Conservation (phyloP, 2,888 invertebrate species). For the Drosophila mimica region DNA sequence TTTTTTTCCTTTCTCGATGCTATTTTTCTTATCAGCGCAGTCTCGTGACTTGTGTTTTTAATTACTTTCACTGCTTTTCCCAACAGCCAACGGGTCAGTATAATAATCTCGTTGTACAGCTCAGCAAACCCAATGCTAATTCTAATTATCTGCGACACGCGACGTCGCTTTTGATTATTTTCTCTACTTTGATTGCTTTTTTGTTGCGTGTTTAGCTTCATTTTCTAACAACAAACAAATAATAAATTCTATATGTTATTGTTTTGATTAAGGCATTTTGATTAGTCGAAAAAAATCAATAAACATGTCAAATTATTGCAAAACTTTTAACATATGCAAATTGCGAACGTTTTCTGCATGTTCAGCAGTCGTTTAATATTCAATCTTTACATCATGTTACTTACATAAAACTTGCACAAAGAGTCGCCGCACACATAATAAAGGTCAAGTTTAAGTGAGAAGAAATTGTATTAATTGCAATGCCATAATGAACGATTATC, state of each 20-base stretch:
- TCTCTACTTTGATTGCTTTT: slow-evolving; percentile 24
- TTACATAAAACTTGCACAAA: slow-evolving; percentile 19
- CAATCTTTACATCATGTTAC: slow-evolving; percentile 1
- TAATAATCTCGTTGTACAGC: slow-evolving; percentile 24
- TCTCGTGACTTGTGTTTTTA: slow-evolving; percentile 68
- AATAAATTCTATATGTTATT: slow-evolving; percentile 49
- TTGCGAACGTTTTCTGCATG: not conserved
- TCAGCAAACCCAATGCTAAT: slow-evolving; percentile 41
- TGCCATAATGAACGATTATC: slow-evolving; percentile 54
- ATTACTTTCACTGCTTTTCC: slow-evolving; percentile 75
- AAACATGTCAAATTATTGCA: slow-evolving; percentile 17
- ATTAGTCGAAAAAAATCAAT: slow-evolving; percentile 45
- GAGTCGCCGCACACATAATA: slow-evolving; percentile 2
- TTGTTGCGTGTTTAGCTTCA: slow-evolving; percentile 27
- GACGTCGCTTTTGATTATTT: slow-evolving; percentile 61
- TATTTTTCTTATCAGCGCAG: slow-evolving; percentile 38
- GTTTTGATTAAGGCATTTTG: slow-evolving; percentile 16
- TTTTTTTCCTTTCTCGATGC: slow-evolving; percentile 16
- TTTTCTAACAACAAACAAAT: slow-evolving; percentile 33
- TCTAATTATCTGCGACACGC: slow-evolving; percentile 74
- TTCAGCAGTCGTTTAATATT: slow-evolving; percentile 15
- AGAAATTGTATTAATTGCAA: slow-evolving; percentile 53
- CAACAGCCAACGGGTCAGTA: slow-evolving; percentile 46
- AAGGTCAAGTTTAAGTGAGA: slow-evolving; percentile 63
- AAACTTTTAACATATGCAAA: slow-evolving; percentile 26